Base-by-base conservation (phyloP, 1,140 invertebrate species). In the Bombus pyrosoma region DNA sequence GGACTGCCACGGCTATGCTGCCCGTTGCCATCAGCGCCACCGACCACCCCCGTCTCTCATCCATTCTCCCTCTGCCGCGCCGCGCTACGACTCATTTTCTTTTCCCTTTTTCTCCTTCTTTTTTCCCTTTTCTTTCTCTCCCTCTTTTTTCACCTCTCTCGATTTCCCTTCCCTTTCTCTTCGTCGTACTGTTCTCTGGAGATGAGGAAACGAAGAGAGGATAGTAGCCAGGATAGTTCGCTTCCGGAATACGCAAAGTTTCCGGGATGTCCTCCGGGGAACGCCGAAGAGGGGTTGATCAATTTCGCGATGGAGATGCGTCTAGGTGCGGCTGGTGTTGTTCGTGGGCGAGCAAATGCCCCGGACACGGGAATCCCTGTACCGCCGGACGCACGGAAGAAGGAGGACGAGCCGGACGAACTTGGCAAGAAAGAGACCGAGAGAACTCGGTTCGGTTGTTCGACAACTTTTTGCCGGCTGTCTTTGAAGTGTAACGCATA, bases 301-400 rank as follows among this genome's bases (percentile, higher is more conserved):
- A 86, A 89, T 89, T 89, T 89, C 82, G 76, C 79, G 88, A 89
- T 83, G 87, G 84, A 83, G 84, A 89, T 83, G 84, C 87, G 85
- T 64, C 69, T 39, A 79, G 75, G 73, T 78, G n/a, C n/a, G 41
- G 71, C 32, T 62, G 76, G 28, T 43, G 75, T 83, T 86, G 83
- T 89, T 78, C 62, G 73, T 25, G 75, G 43, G 22, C 78, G 83
- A 77, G 82, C 72, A 74, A 77, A 89, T 81, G 66, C 39, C 69
- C 69, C 32, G 75, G 76, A 86, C 83, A 76, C 77, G 64, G 53
- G 66, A 62, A 79, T 53, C 47, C 53, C 71, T 68, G 66, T 78
- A 41, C 66, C 66, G n/a, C 47, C 25, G n/a, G 0, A 57, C 12
- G 4, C 18, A 39, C 3, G 5, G 39, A 15, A 80, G 64, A 76